phyloP scores from a whole-genome alignment of 2,888 invertebrate genomes.

The Tetragonisca angustula region DNA sequence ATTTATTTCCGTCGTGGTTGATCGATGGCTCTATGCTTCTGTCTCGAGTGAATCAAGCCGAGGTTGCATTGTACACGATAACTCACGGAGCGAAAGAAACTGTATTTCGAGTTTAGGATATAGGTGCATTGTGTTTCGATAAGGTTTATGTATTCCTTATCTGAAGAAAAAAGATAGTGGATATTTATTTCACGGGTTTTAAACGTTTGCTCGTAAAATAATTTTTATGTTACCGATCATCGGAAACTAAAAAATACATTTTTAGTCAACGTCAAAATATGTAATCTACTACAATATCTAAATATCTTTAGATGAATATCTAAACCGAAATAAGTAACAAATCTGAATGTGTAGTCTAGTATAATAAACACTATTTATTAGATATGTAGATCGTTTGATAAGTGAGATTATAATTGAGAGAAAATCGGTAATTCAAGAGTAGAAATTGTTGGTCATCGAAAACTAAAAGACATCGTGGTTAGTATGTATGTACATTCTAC shows the following conservation, averaged over 20 bases:
- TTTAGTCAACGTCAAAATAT: background rate
- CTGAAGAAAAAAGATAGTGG: background rate
- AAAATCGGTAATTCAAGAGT: background rate
- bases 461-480: no score
- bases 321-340: background rate
- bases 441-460: no score
- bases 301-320: no score
- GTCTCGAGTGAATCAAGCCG: background rate
- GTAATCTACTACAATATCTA: background rate
- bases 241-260: background rate
- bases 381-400: background rate
- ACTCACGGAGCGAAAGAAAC: background rate
- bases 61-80: background rate
- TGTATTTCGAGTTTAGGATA: background rate
- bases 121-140: background rate
- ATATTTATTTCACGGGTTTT: background rate
- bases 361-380: background rate
- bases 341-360: background rate
- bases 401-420: background rate
- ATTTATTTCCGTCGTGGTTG: slow-evolving; percentile 28
- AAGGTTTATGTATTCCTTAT: background rate
- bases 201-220: background rate
- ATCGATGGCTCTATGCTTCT: slow-evolving; percentile 14
- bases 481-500: no score
- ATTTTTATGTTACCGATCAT: background rate